A percentile compares a stretch with the other conserved stretches of the same genome.
These are phyloP conservation scores for Coryphaenoides rupestris DNA, from an alignment of 2,113 vertebrate genomes.

Conservation along the genomic window DNA sequence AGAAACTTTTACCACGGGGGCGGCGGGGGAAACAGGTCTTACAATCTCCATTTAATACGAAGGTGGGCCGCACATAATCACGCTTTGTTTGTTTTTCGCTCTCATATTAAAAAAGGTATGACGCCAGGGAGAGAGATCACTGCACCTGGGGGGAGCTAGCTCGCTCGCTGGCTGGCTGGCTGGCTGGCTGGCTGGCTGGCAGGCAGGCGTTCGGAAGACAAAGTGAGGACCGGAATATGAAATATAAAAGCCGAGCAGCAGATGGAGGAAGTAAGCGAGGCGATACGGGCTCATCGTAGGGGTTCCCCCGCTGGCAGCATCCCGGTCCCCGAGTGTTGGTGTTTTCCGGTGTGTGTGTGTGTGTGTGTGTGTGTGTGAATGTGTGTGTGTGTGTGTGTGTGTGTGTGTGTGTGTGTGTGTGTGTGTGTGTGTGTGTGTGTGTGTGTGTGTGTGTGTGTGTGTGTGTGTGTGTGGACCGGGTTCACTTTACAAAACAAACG, in stretches of 20 bases:
- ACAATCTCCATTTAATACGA: constrained; percentile 57
- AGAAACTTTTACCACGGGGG: constrained; percentile 52
- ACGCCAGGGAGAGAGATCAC: constrained; percentile 42
- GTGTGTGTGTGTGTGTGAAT: too few species aligned
- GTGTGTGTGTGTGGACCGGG: constrained; percentile 12
- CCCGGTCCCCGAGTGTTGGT: constrained; percentile 14
- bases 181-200: constrained; percentile 47
- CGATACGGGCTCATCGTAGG: background rate
- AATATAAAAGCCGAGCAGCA: constrained; percentile 34
- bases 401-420: constrained; percentile 15
- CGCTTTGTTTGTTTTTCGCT: constrained; percentile 51
- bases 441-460: too few species aligned
- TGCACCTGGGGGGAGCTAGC: constrained; percentile 62
- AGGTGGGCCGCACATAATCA: constrained; percentile 46
- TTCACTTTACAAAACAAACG: constrained; percentile 78
- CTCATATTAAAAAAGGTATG: constrained; percentile 34
- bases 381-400: too few species aligned
- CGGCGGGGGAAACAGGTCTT: constrained; percentile 36
- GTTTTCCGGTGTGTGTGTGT: constrained; percentile 39
- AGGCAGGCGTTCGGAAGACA: constrained; percentile 24
- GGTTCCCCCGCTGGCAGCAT: background rate
- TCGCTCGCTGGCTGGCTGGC: constrained; percentile 38
- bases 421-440: constrained; percentile 1
- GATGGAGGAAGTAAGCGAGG: constrained; percentile 20
- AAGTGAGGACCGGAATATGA: constrained; percentile 19